These are phyloP conservation scores for Cecidostiba fungosa DNA, from an alignment of 2,888 invertebrate species.

Conservation along the genomic window DNA sequence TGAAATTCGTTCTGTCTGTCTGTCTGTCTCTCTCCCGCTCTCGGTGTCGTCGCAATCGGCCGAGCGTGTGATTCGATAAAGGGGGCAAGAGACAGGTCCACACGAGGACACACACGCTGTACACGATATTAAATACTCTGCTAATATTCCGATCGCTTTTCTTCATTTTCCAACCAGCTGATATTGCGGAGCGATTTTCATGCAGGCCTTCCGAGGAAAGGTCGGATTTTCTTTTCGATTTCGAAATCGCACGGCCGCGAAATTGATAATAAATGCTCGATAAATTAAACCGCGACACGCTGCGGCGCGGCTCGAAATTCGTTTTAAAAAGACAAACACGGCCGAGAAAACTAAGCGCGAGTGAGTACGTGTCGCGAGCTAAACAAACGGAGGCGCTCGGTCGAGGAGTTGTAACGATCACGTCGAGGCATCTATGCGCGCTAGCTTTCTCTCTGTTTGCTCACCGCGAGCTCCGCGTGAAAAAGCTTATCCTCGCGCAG, in stretches of 20 bases:
- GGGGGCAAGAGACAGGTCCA: neutral
- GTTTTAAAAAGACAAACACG: neutral
- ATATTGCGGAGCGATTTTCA: too few relatives aligned
- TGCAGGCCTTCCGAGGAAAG: too few relatives aligned
- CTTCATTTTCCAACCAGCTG: constrained; percentile 37
- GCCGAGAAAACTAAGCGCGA: neutral
- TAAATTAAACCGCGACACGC: neutral
- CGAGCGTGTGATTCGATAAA: constrained; percentile 44
- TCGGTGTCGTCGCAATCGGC: constrained; percentile 7
- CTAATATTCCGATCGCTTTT: constrained; percentile 44
- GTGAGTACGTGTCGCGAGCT: constrained; percentile 33
- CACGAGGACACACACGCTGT: neutral
- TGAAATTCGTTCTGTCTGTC: constrained; percentile 41
- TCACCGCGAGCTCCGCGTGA: too few relatives aligned
- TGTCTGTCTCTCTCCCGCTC: neutral
- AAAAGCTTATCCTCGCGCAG: too few relatives aligned
- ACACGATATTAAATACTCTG: constrained; percentile 41
- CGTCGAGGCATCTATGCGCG: constrained; percentile 59
- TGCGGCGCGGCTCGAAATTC: too few relatives aligned
- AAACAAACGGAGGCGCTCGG: constrained; percentile 39
- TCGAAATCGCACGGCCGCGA: too few relatives aligned
- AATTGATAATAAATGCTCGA: neutral
- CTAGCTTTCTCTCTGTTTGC: too few relatives aligned
- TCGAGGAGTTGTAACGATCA: constrained; percentile 57
- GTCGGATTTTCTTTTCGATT: too few relatives aligned